Evolutionary conservation across 92 coral and sea anemone genomes (phyloP).

Genomic region (Epizoanthus stellaris): DNA sequence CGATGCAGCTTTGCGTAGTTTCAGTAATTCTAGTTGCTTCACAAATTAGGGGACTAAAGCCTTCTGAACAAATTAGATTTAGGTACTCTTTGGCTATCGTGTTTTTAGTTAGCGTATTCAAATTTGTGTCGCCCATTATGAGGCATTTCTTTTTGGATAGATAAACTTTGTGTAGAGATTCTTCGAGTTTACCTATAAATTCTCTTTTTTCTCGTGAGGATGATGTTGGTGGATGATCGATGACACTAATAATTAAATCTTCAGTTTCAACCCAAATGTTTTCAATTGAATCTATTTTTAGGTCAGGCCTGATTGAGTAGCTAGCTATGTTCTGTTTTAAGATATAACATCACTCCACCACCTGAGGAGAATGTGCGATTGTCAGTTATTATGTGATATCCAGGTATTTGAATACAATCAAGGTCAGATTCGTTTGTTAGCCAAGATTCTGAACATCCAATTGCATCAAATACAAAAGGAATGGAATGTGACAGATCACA

Average conservation of each 20-base stretch:
- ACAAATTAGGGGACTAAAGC: constrained; percentile 36
- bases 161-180: constrained; percentile 53
- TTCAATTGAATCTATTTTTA: constrained; percentile 11
- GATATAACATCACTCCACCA: constrained; percentile 44
- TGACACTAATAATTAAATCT: constrained; percentile 49
- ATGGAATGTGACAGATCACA: constrained; percentile 38
- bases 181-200: constrained; percentile 55
- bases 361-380: constrained; percentile 44
- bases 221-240: constrained; percentile 49
- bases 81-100: constrained; percentile 50
- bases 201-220: constrained; percentile 43
- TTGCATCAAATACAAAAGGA: constrained; percentile 32
- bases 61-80: constrained; percentile 47
- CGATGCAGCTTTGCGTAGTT: constrained; percentile 45
- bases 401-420: constrained; percentile 35
- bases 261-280: constrained; percentile 55
- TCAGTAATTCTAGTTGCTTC: constrained; percentile 55
- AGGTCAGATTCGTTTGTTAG: constrained; percentile 31
- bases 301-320: constrained; percentile 1
- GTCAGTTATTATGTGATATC: constrained; percentile 40
- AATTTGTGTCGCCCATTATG: constrained; percentile 52
- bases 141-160: constrained; percentile 46
- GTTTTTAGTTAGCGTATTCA: constrained; percentile 39
- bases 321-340: constrained; percentile 11
- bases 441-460: constrained; percentile 50